Conservation (phyloP, 2,888 invertebrate species). For the Diaprepes abbreviatus region DNA sequence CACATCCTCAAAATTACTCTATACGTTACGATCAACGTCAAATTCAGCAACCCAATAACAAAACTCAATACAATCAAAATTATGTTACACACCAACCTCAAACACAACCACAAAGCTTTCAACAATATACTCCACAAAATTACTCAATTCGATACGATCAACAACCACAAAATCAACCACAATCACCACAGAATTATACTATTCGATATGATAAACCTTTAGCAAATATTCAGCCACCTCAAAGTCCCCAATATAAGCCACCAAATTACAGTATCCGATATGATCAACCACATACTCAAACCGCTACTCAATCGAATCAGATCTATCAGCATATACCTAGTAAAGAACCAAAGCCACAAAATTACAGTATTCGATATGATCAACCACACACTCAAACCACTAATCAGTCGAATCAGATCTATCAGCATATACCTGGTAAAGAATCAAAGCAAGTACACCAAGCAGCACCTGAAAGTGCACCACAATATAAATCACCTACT, state of each 20-base stretch:
- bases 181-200: slow-evolving; percentile 31
- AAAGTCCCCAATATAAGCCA: slow-evolving; percentile 23
- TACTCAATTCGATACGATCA: slow-evolving; percentile 28
- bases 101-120: neutral
- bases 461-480: neutral
- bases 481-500: neutral
- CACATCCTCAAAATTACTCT: slow-evolving; percentile 45
- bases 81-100: slow-evolving; percentile 31
- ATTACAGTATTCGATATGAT: slow-evolving; percentile 15
- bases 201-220: slow-evolving; percentile 33
- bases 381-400: neutral
- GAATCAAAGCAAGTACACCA: neutral
- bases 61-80: slow-evolving; percentile 43
- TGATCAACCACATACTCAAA: slow-evolving; percentile 18
- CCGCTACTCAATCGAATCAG: neutral
- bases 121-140: slow-evolving; percentile 19
- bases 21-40: slow-evolving; percentile 50
- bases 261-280: slow-evolving; percentile 20
- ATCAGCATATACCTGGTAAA: slow-evolving; percentile 5
- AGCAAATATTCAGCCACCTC: slow-evolving; percentile 14
- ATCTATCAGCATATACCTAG: slow-evolving; percentile 8
- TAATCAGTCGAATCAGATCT: neutral
- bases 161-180: slow-evolving; percentile 23
- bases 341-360: slow-evolving; percentile 14
- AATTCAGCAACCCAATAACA: slow-evolving; percentile 12